These are phyloP conservation scores for Dasyurus viverrinus DNA, from an alignment of 2,113 vertebrate genomes.

Conservation along the genomic window DNA sequence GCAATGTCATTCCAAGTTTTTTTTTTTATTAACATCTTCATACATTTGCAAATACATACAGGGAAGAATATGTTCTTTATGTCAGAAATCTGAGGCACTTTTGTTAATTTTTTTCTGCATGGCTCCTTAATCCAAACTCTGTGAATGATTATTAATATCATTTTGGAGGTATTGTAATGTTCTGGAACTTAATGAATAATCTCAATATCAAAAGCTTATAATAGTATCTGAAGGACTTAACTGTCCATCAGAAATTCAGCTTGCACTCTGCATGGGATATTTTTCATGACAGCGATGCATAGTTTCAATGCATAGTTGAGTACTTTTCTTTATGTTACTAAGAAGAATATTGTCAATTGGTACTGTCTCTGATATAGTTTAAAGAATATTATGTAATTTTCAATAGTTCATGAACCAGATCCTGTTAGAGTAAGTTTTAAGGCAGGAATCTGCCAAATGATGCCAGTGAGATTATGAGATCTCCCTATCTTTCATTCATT, in stretches of 20 bases:
- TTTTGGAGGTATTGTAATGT: not conserved
- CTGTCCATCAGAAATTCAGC: not conserved
- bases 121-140: not conserved
- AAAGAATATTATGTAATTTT: not conserved
- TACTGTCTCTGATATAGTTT: not conserved
- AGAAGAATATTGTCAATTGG: not conserved
- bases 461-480: not conserved
- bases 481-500: not conserved
- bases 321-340: not conserved
- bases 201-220: not conserved
- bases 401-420: not conserved
- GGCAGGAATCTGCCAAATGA: not conserved
- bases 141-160: not conserved
- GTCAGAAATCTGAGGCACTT: not conserved
- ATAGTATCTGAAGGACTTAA: not conserved
- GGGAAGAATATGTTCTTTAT: not conserved
- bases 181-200: not conserved
- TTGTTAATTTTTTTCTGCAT: not conserved
- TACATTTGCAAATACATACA: not conserved
- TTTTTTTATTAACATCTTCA: not conserved
- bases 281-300: not conserved
- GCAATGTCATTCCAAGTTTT: not conserved
- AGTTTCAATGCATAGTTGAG: not conserved
- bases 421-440: not conserved
- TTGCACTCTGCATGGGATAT: not conserved